Evolutionary conservation across 2,888 invertebrate species (phyloP).

Genomic region (Heliothis peltigera): DNA sequence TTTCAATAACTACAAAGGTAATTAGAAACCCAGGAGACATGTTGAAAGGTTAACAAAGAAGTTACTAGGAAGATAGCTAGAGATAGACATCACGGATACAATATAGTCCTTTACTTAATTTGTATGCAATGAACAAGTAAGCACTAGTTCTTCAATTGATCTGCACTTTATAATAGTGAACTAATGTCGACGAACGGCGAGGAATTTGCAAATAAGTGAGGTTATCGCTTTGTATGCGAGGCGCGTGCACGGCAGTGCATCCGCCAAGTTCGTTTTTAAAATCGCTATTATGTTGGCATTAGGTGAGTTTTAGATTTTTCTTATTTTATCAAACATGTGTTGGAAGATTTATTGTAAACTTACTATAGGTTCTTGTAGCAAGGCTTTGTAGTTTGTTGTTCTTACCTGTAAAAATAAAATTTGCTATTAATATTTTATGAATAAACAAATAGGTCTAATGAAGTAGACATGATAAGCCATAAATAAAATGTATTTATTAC

Average conservation of each 20-base stretch:
- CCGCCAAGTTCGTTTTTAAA: constrained; percentile 57
- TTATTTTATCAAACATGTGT: constrained; percentile 3
- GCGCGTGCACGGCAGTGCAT: constrained; percentile 54
- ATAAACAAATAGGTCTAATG: background rate
- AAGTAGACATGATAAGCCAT: too few species aligned
- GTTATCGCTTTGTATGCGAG: constrained; percentile 57
- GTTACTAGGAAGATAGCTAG: background rate
- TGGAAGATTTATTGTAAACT: constrained; percentile 7
- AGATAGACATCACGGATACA: background rate
- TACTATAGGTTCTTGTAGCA: constrained; percentile 4
- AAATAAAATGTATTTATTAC: too few species aligned
- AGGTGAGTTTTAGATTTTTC: constrained; percentile 3
- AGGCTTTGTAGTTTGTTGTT: too few species aligned
- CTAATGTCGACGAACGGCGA: constrained; percentile 57
- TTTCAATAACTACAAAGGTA: background rate
- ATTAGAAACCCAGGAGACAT: background rate
- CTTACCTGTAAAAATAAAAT: constrained; percentile 33
- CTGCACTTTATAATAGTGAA: constrained; percentile 36
- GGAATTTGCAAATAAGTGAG: constrained; percentile 62
- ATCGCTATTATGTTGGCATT: constrained; percentile 22
- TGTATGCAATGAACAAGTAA: constrained; percentile 37
- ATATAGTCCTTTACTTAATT: constrained; percentile 13
- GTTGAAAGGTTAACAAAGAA: background rate
- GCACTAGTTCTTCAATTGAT: constrained; percentile 43
- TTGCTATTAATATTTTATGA: background rate